A percentile compares a stretch with the other conserved stretches of the same genome.
phyloP scores from a whole-genome alignment of 2,888 invertebrate species.

The Oxycera nigricornis region DNA sequence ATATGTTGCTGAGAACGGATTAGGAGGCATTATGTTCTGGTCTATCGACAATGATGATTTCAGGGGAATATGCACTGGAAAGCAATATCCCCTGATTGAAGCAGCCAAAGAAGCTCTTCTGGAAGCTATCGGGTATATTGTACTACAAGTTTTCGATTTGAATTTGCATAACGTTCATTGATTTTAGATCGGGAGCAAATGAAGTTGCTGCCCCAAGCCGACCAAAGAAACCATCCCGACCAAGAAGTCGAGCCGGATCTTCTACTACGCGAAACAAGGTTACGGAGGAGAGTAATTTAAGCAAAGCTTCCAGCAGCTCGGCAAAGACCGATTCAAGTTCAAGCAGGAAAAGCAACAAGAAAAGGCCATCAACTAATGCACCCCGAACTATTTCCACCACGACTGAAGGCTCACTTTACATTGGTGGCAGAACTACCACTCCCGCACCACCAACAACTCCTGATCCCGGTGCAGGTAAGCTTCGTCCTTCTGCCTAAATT shows the following conservation, averaged over 20 bases:
- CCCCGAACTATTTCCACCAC: conserved; percentile 58
- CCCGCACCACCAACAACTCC: conserved; percentile 82
- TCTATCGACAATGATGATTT: conserved; percentile 95
- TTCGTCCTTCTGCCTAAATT: neutral
- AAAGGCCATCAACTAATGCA: conserved; percentile 51
- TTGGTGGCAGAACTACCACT: conserved; percentile 64
- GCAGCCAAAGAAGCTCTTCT: conserved; percentile 85
- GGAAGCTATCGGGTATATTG: conserved; percentile 68
- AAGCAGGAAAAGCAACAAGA: conserved; percentile 38
- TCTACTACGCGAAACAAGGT: conserved; percentile 53
- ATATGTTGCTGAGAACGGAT: conserved; percentile 81
- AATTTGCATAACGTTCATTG: conserved; percentile 8
- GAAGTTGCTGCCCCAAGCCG: conserved; percentile 57
- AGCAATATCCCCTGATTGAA: conserved; percentile 89
- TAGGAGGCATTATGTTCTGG: conserved; percentile 74
- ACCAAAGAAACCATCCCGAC: conserved; percentile 56
- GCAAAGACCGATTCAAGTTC: neutral
- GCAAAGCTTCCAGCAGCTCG: conserved; percentile 48
- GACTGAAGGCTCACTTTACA: conserved; percentile 55
- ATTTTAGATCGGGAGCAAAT: conserved; percentile 57
- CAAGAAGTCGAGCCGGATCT: conserved; percentile 55
- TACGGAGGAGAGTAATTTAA: conserved; percentile 48
- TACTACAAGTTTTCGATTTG: neutral
- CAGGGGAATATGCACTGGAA: conserved; percentile 85
- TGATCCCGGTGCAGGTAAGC: conserved; percentile 80